Evolutionary conservation across 2,797 vertebrate species (phyloP).

Genomic region (Bradypodion pumilum): DNA sequence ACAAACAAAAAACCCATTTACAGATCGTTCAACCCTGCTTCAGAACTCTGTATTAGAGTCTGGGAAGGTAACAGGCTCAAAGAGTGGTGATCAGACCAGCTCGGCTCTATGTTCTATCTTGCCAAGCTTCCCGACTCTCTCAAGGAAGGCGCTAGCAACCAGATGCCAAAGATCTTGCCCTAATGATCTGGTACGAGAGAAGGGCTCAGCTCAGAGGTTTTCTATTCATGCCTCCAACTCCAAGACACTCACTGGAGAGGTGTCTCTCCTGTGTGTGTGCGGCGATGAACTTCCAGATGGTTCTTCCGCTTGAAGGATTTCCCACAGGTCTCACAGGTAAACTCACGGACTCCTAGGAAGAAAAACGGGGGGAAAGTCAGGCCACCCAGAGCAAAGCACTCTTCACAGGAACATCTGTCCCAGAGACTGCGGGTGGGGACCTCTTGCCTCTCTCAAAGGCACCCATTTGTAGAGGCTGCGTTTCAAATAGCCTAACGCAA

Average conservation of each 20-base stretch:
- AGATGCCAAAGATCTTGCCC: constrained; percentile 4
- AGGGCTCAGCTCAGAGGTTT: neutral
- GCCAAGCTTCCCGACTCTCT: neutral
- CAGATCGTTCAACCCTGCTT: neutral
- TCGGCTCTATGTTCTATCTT: neutral
- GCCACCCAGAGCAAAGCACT: neutral
- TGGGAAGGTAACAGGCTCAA: neutral
- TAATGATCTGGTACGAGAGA: neutral
- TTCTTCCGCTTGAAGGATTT: constrained; percentile 97
- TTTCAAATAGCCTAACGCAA: neutral
- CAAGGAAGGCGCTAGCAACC: constrained; percentile 8
- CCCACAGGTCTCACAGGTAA: constrained; percentile 93
- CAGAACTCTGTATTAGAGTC: neutral
- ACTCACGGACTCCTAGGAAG: constrained; percentile 86
- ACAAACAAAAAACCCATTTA: too few relatives aligned
- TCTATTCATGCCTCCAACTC: neutral
- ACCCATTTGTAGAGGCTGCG: neutral
- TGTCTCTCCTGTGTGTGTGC: constrained; percentile 93
- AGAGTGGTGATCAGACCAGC: neutral
- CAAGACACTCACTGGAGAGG: constrained; percentile 87
- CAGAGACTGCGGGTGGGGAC: neutral
- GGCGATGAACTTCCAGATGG: constrained; percentile 91
- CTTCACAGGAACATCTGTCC: neutral
- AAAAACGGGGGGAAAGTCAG: neutral
- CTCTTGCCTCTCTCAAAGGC: neutral